A percentile compares a stretch with the other conserved stretches of the same genome.
Evolutionary conservation across 2,797 vertebrate species (phyloP).

Genomic region (Heterohyrax brucei): DNA sequence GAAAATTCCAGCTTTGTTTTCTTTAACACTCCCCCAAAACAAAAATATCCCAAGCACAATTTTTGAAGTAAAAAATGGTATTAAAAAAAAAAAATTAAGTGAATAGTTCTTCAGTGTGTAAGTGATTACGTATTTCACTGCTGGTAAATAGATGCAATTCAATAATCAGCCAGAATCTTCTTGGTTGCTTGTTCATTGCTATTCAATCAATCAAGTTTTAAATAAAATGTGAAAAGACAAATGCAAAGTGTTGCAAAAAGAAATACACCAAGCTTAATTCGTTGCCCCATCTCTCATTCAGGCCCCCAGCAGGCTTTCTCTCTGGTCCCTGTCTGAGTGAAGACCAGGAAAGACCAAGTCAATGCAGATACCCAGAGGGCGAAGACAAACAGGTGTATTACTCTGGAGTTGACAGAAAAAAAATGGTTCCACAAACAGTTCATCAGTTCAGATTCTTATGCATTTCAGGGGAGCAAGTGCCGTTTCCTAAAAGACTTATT

Average conservation of each 20-base stretch:
- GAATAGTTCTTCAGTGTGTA: background rate
- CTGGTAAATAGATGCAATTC: constrained; percentile 56
- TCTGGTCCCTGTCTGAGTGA: constrained; percentile 39
- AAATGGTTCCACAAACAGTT: background rate
- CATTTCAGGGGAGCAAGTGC: constrained; percentile 26
- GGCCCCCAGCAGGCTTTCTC: background rate
- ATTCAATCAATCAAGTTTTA: constrained; percentile 74
- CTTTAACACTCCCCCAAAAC: background rate
- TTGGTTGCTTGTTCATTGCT: constrained; percentile 69
- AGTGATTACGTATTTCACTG: background rate
- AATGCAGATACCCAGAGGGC: constrained; percentile 32
- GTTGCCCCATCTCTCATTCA: constrained; percentile 67
- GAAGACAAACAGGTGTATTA: constrained; percentile 71
- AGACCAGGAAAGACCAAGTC: constrained; percentile 62
- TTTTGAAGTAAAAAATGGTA: background rate
- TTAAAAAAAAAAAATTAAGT: background rate
- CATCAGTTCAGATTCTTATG: constrained; percentile 54
- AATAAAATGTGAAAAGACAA: constrained; percentile 80
- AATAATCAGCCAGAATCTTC: constrained; percentile 19
- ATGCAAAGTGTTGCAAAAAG: constrained; percentile 69
- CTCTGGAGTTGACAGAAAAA: constrained; percentile 3
- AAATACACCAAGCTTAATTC: constrained; percentile 80
- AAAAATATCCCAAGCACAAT: background rate
- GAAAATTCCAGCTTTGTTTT: background rate
- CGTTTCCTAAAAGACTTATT: constrained; percentile 83